phyloP scores from a whole-genome alignment of 2,113 vertebrate genomes.

The Xiphorhynchus elegans region DNA sequence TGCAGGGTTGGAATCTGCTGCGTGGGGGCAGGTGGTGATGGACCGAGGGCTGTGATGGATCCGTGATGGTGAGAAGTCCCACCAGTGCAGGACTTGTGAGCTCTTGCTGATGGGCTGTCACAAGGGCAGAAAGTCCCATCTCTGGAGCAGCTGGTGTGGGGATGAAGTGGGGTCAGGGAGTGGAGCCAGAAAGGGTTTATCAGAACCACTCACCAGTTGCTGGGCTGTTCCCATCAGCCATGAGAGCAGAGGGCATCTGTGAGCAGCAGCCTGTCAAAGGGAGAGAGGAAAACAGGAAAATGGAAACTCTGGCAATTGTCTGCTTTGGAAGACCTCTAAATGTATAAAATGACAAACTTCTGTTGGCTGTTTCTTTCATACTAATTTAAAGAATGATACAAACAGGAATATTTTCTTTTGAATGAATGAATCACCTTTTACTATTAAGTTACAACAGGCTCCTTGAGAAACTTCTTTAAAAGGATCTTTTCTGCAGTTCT shows the following conservation, averaged over 20 bases:
- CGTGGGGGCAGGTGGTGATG: not conserved
- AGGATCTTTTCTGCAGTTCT: not conserved
- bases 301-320: not conserved
- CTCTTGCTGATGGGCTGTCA: not conserved
- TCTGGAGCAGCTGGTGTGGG: not conserved
- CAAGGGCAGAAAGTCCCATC: not conserved
- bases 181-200: not conserved
- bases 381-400: not conserved
- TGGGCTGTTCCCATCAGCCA: accelerated
- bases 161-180: not conserved
- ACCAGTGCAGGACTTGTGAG: not conserved
- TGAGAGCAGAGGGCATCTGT: not conserved
- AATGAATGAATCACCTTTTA: not conserved
- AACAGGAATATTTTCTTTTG: not conserved
- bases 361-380: not conserved
- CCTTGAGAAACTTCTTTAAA: not conserved
- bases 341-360: not conserved
- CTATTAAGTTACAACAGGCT: not conserved
- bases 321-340: not conserved
- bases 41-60: not conserved
- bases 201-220: not conserved
- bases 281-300: not conserved
- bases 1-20: not conserved
- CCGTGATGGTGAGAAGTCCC: not conserved
- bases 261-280: not conserved